Evolutionary conservation across 2,113 vertebrate genomes (phyloP), one percentile per base, ranked within the genome.

Genomic region (Colossoma macropomum): DNA sequence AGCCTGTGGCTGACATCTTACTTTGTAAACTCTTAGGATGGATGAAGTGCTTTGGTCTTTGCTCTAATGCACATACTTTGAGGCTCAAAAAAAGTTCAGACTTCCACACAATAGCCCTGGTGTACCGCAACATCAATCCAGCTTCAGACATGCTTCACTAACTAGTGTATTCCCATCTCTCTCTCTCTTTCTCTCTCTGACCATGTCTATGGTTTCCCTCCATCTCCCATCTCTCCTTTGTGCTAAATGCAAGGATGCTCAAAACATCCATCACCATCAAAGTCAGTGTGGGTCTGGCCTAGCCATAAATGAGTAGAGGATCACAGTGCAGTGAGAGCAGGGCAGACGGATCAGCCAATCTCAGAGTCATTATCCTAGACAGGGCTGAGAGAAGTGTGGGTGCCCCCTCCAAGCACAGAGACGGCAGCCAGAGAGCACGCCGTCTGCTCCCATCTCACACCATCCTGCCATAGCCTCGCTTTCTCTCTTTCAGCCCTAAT

Each of bases 241-340:
- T 59, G 50, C 45, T 79, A 70, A 78, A 79, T 54, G 71, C 77
- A 27, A 54, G 56, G 52, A 72, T 73, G 80, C 77, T 80, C 70
- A 71, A 79, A 63, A 59, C 76, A 69, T 86, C 75, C 62, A 83
- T 84, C 82, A 74, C 62, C 78, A 81, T 77, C 78, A 84, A 78
- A 59, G 78, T 78, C 54, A 23, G 28, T 38, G 69, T 54, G n/a
- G 74, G 66, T 66, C 59, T 25, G 54, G 73, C n/a, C 45, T 82
- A 75, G 34, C 75, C 30, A 48, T 62, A 89, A 90, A 91, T 87
- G 86, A 86, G 73, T 66, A 23, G 73, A 83, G 77, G 83, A 45
- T 45, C 41, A 9, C 41, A 45, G 41, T 45, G 41, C 41, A 85
- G 86, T 87, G 86, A 70, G 75, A 81, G 10, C 82, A 86, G 84